Conservation (phyloP, 2,797 vertebrate genomes). For the Potorous gilbertii region DNA sequence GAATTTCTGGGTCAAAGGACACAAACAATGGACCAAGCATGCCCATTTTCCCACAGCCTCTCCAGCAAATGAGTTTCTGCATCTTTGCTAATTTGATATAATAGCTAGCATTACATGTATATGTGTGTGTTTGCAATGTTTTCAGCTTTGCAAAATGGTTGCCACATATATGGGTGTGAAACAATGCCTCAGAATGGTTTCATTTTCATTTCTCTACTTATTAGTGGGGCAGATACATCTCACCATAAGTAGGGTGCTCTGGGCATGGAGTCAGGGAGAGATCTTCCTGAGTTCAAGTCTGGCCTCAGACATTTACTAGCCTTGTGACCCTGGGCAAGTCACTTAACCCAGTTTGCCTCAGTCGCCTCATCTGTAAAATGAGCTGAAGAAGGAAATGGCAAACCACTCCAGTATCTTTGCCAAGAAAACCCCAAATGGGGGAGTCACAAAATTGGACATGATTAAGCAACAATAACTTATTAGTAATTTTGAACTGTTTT, state of each 20-base stretch:
- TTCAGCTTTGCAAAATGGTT: constrained; percentile 18
- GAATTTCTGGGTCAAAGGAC: not conserved
- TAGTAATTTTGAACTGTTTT: not conserved
- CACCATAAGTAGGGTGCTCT: no score
- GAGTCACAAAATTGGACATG: not conserved
- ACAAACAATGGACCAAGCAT: not conserved
- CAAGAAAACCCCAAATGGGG: not conserved
- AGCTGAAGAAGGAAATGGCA: not conserved
- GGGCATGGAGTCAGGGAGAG: not conserved
- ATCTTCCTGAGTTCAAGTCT: no score
- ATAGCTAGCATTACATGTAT: not conserved
- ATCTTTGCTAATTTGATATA: not conserved
- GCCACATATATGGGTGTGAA: not conserved
- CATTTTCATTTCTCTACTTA: not conserved
- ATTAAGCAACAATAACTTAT: not conserved
- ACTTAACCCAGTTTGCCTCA: not conserved
- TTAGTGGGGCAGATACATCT: not conserved
- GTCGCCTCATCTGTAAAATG: not conserved
- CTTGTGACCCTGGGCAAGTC: not conserved
- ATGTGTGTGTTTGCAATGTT: constrained; percentile 1
- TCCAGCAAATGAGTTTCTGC: not conserved
- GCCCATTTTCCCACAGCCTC: not conserved
- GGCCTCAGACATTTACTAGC: no score
- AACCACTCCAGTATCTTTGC: not conserved
- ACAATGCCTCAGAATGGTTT: not conserved